Evolutionary conservation across 2,113 vertebrate genomes (phyloP).

Genomic region (Rallus limicola): DNA sequence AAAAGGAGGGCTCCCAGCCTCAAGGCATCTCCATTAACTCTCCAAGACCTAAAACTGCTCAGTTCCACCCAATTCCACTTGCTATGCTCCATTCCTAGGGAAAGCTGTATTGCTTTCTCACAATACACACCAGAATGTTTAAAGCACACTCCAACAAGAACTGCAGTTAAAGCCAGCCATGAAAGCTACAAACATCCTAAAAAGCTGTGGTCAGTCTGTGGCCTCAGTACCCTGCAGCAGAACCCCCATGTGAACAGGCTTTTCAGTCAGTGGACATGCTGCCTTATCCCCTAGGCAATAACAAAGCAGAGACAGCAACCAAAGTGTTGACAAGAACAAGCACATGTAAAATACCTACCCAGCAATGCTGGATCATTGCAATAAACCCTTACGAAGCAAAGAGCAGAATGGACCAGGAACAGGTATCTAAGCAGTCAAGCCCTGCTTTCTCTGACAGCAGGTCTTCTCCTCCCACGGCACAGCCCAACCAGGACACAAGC

Average conservation of each 20-base stretch:
- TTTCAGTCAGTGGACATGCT: rapidly evolving
- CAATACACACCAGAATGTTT: background rate
- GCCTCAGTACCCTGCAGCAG: background rate
- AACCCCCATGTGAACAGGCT: background rate
- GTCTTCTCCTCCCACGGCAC: background rate
- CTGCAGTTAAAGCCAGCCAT: background rate
- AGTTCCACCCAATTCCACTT: background rate
- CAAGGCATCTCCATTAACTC: background rate
- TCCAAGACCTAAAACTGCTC: background rate
- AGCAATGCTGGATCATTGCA: rapidly evolving
- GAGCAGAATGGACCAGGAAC: background rate
- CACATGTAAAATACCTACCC: background rate
- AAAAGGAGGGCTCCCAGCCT: background rate
- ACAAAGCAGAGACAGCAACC: background rate
- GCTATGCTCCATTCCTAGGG: too few species aligned
- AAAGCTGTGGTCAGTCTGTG: rapidly evolving
- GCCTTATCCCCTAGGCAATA: background rate
- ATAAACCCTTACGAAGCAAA: background rate
- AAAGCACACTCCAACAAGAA: background rate
- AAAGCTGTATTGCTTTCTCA: background rate
- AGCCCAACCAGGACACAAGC: background rate
- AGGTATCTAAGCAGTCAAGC: background rate
- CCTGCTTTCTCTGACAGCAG: rapidly evolving
- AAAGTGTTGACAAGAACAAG: background rate
- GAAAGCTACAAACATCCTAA: background rate